Base-by-base conservation (phyloP, 2,888 invertebrate species). In the Crematogaster levior region DNA sequence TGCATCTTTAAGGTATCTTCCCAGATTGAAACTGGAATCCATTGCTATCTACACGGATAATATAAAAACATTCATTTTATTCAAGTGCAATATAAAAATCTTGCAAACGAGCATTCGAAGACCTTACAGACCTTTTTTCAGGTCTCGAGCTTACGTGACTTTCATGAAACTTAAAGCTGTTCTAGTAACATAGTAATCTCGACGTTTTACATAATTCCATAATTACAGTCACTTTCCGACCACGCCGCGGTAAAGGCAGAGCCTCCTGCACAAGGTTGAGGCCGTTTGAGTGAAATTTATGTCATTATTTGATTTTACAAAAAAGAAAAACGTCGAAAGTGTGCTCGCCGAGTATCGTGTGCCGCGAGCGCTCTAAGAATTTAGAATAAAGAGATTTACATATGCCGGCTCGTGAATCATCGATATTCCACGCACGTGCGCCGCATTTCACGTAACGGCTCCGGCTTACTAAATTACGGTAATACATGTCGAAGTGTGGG, bases 391-490 rank as follows among this genome's bases (percentile, higher is more conserved):
- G 73, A 48, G 60, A 18, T 73, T 80, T 40, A 73, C 21, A 37
- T 24, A 21, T 15, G 43, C 3, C 56, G 27, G 53, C 56, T 80
- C 46, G 53, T 66, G 46, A 79, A 85, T 65, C 65, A 60, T 60
- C 51, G 43, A 63, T 70, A 79, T 61, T 82, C 34, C 61, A 61
- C 68, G 66, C 51, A 51, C 66, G 56, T 68, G 43, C 43, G 43
- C 18, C 30, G 68, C 56, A 58, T 68, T 68, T 77, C 65, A 65
- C 63, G n/a, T 63, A 40, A n/a, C 63, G 37, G 37, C 21, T 34
- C 60, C 30, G 60, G 43, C 66, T 63, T 15, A 46, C 43, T 74
- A 58, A 81, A 81, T 81, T 81, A 81, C 27, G 48, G 7, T 61
- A 34, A 63, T 61, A 53, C 18, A 56, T 46, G 77, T 65, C 27